Conservation (phyloP, 2,888 invertebrate genomes). For the Coelinius sp. region DNA sequence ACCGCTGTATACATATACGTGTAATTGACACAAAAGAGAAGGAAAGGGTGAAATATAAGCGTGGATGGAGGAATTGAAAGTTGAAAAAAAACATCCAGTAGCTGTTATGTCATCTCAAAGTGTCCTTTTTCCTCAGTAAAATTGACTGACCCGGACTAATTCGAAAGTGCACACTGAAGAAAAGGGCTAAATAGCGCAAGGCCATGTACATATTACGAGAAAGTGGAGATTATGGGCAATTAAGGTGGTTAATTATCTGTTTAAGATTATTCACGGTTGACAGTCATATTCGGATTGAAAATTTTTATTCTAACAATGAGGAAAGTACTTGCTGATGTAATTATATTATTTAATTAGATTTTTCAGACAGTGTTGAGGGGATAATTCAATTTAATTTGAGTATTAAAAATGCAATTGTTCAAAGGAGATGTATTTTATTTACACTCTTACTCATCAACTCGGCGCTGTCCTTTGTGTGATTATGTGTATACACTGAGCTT, state of each 20-base stretch:
- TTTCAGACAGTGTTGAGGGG: not conserved
- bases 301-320: not conserved
- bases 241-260: conserved; percentile 11
- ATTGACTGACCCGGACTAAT: conserved; percentile 7
- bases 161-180: not conserved
- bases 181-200: conserved; percentile 1
- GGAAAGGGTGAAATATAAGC: not conserved
- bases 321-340: not conserved
- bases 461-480: not conserved
- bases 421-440: not conserved
- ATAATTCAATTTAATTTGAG: not conserved
- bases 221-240: conserved; percentile 13
- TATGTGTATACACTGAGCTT: not conserved
- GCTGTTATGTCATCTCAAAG: not conserved
- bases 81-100: not conserved
- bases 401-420: not conserved
- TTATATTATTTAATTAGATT: not conserved
- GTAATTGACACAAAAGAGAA: not conserved
- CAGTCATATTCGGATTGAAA: not conserved
- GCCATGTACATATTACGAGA: conserved; percentile 20
- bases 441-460: not conserved
- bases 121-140: not conserved
- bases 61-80: not conserved
- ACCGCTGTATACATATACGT: not conserved
- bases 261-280: not conserved